phyloP scores from a whole-genome alignment of 2,113 vertebrate species.

The Seriola aureovittata region DNA sequence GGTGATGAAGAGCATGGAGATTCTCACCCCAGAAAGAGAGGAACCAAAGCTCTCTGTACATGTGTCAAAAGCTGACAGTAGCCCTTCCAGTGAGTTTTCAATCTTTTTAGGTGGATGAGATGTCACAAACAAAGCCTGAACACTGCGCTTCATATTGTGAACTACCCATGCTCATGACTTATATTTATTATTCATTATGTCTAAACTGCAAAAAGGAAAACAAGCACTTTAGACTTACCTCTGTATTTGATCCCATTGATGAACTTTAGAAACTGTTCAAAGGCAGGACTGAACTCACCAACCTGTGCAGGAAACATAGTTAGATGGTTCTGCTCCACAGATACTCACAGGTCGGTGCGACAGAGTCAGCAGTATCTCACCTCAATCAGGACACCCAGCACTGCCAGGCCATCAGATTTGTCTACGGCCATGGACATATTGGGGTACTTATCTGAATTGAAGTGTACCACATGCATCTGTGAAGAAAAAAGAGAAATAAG shows the following conservation, averaged over 20 bases:
- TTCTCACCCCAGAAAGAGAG: background rate
- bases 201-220: background rate
- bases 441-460: conserved; percentile 93
- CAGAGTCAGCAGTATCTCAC: conserved; percentile 78
- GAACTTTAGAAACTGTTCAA: conserved; percentile 90
- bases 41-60: background rate
- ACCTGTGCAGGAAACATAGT: conserved; percentile 80
- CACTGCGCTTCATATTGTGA: background rate
- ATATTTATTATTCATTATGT: background rate
- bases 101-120: background rate
- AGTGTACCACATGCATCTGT: conserved; percentile 96
- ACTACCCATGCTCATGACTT: background rate
- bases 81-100: background rate
- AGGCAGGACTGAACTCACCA: conserved; percentile 90
- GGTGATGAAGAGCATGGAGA: background rate
- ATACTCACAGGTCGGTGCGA: background rate
- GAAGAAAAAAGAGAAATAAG: conserved; percentile 33
- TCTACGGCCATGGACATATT: conserved; percentile 86
- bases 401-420: conserved; percentile 91
- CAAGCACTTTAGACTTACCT: conserved; percentile 80
- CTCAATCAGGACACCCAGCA: conserved; percentile 93
- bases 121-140: background rate
- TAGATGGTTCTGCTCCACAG: background rate
- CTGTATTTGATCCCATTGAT: conserved; percentile 89
- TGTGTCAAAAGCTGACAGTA: too few species aligned